Conservation (phyloP, 2,113 vertebrate species). For the Podiceps cristatus region DNA sequence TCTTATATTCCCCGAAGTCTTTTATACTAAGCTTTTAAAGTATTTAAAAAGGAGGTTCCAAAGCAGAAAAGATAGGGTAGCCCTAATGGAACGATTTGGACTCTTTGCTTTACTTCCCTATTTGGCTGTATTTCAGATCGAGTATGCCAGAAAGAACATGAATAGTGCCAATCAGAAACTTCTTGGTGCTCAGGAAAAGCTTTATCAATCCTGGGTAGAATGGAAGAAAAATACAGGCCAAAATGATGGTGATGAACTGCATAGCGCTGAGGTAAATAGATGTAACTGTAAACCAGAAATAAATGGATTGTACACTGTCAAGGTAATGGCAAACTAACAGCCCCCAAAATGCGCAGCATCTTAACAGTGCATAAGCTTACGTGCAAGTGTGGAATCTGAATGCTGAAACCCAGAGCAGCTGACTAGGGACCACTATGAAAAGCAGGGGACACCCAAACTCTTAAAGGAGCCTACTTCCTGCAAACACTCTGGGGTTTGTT, state of each 20-base stretch:
- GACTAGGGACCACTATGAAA: not conserved
- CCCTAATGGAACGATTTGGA: not conserved
- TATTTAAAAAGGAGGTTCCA: not conserved
- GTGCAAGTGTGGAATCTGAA: not conserved
- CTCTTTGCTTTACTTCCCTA: not conserved
- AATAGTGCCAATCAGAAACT: conserved; percentile 85
- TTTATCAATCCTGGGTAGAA: conserved; percentile 78
- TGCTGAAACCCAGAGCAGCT: not conserved
- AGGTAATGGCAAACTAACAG: not conserved
- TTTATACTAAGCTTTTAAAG: not conserved
- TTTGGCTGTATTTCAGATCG: conserved; percentile 81
- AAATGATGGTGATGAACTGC: conserved; percentile 64
- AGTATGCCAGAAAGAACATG: conserved; percentile 87
- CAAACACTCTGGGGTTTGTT: not conserved
- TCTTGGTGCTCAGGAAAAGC: conserved; percentile 81
- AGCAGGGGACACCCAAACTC: not conserved
- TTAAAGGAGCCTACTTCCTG: not conserved
- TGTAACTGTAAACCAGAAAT: not conserved
- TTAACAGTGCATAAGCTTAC: not conserved
- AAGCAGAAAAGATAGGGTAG: not conserved
- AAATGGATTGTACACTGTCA: not conserved
- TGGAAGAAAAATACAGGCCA: conserved; percentile 81
- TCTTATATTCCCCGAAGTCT: not conserved
- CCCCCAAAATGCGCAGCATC: not conserved
- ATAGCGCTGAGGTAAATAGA: conserved; percentile 82